Evolutionary conservation across 2,888 invertebrate genomes (phyloP).

Genomic region (Alloscopus bannaensis): DNA sequence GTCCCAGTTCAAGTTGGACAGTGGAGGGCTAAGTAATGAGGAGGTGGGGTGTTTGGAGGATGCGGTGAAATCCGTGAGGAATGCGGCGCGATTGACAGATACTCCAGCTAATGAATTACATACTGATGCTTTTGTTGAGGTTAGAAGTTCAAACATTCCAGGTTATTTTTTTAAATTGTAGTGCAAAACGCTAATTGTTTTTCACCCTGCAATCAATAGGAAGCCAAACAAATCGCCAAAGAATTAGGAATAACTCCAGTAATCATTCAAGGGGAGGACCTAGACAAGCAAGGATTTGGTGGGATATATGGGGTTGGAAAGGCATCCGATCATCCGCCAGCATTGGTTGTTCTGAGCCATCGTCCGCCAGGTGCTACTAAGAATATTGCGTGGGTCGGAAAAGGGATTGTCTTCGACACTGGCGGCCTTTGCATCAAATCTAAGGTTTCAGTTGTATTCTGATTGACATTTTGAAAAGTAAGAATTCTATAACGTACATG

Average conservation of each 20-base stretch:
- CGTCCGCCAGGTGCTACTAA: slow-evolving; percentile 79
- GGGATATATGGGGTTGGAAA: slow-evolving; percentile 93
- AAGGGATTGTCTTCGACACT: slow-evolving; percentile 96
- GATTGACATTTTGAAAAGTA: too few relatives aligned
- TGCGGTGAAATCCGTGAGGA: slow-evolving; percentile 77
- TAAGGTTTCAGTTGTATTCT: slow-evolving; percentile 81
- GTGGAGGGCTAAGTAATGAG: slow-evolving; percentile 79
- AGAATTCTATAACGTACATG: too few relatives aligned
- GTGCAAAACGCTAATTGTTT: not conserved
- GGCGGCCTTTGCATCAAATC: slow-evolving; percentile 94
- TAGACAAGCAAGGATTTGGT: slow-evolving; percentile 86
- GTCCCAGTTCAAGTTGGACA: slow-evolving; percentile 73
- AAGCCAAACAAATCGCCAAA: slow-evolving; percentile 81
- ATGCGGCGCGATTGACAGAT: slow-evolving; percentile 89
- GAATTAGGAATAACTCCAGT: slow-evolving; percentile 79
- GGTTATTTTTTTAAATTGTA: slow-evolving; percentile 8
- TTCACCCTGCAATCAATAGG: slow-evolving; percentile 79
- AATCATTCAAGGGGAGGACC: slow-evolving; percentile 87
- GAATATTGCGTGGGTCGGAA: slow-evolving; percentile 92
- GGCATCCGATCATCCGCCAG: slow-evolving; percentile 82
- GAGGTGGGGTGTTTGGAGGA: slow-evolving; percentile 75
- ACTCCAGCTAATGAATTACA: slow-evolving; percentile 91
- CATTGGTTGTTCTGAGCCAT: slow-evolving; percentile 83
- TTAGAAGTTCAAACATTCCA: slow-evolving; percentile 74
- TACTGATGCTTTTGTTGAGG: slow-evolving; percentile 86